These are phyloP conservation scores for Dryobotodes eremita DNA, from an alignment of 2,888 invertebrate species.

Conservation along the genomic window DNA sequence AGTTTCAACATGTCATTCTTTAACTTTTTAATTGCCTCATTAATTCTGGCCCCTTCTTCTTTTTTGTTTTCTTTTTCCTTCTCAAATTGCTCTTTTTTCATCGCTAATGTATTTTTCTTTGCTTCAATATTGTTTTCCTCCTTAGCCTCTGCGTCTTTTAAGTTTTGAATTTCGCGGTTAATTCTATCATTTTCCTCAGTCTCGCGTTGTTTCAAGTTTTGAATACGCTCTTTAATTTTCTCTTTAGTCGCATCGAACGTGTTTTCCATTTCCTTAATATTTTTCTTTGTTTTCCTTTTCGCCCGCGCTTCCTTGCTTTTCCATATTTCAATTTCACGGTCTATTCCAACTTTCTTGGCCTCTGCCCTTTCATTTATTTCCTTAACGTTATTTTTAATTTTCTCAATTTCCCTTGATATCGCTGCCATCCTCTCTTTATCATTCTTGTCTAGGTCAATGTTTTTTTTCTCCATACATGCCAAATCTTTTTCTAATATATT, in stretches of 20 bases:
- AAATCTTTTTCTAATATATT: background rate
- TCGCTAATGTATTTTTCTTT: constrained; percentile 3
- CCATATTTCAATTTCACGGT: constrained; percentile 6
- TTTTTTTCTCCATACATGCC: background rate
- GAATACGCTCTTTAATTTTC: constrained; percentile 13
- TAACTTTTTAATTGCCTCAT: constrained; percentile 24
- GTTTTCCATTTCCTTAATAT: background rate
- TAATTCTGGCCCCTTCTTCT: constrained; percentile 3
- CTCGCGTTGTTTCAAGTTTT: constrained; percentile 4
- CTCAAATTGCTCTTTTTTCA: constrained; percentile 16
- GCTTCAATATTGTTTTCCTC: background rate
- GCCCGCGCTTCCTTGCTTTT: constrained; percentile 10
- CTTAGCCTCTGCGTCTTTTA: constrained; percentile 15
- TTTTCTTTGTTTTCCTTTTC: background rate
- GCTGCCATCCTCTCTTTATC: background rate
- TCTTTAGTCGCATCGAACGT: background rate
- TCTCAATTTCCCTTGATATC: background rate
- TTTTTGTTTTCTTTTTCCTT: constrained; percentile 17
- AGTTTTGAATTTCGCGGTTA: constrained; percentile 11
- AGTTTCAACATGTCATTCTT: background rate
- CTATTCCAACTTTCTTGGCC: background rate
- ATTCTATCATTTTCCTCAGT: constrained; percentile 2
- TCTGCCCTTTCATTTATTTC: background rate
- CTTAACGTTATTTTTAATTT: constrained; percentile 17
- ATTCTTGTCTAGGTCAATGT: constrained; percentile 2